phyloP scores from a whole-genome alignment of 2,113 vertebrate species.

The Ellobius talpinus region DNA sequence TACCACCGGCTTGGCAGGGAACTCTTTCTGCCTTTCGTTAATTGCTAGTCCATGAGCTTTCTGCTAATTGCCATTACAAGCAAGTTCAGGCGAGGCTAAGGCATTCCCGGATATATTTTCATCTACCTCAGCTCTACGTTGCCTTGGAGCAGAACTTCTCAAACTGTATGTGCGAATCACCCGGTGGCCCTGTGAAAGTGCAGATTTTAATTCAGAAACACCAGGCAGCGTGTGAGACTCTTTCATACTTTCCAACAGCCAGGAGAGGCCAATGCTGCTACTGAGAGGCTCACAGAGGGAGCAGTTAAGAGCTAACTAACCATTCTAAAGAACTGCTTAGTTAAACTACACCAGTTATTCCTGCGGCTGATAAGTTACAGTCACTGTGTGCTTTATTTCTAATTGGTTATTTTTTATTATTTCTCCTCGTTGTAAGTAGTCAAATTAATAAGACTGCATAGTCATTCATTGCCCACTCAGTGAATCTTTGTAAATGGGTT shows the following conservation, averaged over 20 bases:
- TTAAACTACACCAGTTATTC: neutral
- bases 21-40: constrained; percentile 27
- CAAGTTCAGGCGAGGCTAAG: constrained; percentile 56
- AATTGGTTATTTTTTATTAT: neutral
- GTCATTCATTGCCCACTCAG: neutral
- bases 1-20: neutral
- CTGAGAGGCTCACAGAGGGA: neutral
- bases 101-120: constrained; percentile 1
- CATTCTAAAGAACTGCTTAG: neutral
- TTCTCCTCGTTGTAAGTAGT: neutral
- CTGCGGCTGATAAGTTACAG: neutral
- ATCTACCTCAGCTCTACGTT: constrained; percentile 35
- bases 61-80: constrained; percentile 6
- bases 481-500: constrained; percentile 18
- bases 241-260: neutral
- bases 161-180: constrained; percentile 8
- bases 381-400: constrained; percentile 5
- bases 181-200: neutral
- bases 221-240: neutral
- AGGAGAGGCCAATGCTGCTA: neutral
- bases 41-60: constrained; percentile 52
- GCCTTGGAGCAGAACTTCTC: constrained; percentile 15
- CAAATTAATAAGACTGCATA: neutral
- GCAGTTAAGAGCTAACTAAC: neutral
- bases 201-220: neutral